A percentile compares a stretch with the other conserved stretches of the same genome.
Conservation (phyloP, 2,113 vertebrate species). For the Emydocephalus ijimae region DNA sequence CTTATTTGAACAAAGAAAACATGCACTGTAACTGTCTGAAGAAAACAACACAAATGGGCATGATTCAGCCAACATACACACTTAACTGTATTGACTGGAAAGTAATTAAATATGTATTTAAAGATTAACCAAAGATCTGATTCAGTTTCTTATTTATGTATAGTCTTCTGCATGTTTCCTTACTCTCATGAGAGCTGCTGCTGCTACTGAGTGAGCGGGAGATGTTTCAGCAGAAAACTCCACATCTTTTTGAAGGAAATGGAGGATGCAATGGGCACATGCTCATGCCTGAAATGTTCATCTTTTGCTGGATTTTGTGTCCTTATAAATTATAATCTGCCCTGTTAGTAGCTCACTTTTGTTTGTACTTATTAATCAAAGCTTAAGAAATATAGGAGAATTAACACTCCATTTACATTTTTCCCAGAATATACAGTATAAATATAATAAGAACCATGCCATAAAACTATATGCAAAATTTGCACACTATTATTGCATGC, state of each 20-base stretch:
- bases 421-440: slow-evolving; percentile 76
- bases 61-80: background rate
- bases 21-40: slow-evolving; percentile 84
- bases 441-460: slow-evolving; percentile 90
- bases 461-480: slow-evolving; percentile 76
- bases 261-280: background rate
- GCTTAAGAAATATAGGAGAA: slow-evolving; percentile 52
- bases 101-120: background rate
- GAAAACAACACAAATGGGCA: slow-evolving; percentile 63
- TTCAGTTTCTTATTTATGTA: background rate
- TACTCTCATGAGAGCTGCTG: background rate
- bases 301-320: background rate
- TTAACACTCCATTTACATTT: slow-evolving; percentile 57
- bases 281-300: background rate
- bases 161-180: background rate
- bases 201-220: background rate
- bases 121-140: background rate
- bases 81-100: background rate
- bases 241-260: background rate
- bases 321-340: slow-evolving; percentile 37
- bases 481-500: slow-evolving; percentile 89
- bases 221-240: background rate
- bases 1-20: slow-evolving; percentile 76
- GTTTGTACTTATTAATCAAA: slow-evolving; percentile 51
- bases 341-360: slow-evolving; percentile 60